Evolutionary conservation across 2,888 invertebrate genomes (phyloP), one percentile per base, ranked within the genome.

Genomic region (Athalia circularis): DNA sequence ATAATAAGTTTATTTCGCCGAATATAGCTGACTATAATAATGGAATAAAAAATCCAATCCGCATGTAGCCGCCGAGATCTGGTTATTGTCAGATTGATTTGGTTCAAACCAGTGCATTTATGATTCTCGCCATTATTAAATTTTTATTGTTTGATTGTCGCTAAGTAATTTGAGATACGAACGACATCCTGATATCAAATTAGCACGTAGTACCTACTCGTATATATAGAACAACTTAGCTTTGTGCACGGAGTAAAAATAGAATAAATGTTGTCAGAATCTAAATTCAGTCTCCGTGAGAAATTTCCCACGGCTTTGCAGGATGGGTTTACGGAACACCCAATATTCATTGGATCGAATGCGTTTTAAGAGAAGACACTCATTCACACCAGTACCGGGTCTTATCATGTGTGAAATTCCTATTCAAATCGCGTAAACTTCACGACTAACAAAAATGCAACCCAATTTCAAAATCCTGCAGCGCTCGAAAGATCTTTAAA

Each of bases 111-210:
- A 62, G 75, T 59, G 61, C 64, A 50, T 62, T 75, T 47, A 75
- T 15, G 62, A 75, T 75, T 50, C 29, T 29, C 29, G 6, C 43
- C 9, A 50, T 75, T 50, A 59, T 48, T 29, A 62, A 5, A 43
- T 64, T 62, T 75, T 75, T 52, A 75, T 75, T 75, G 50, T 64
- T 75, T 75, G 62, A 75, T 75, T 75, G 75, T 11, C 64, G 75
- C 59, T 62, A 75, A 62, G 62, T 75, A 62, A 62, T 62, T 47
- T 62, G 62, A 75, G 62, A 75, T 75, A 50, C 11, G 62, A 62
- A 15, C 50, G 29, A 72, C 50, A 75, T 48, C 62, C 54, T 8
- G 6, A n/a, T 45, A 29, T 57, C 57, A 57, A 7, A n/a, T 45
- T 70, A 8, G 9, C 45, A 57, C 13, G 29, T 29, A 29, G 54